A percentile compares a stretch with the other conserved stretches of the same genome.
Evolutionary conservation across 2,888 invertebrate species (phyloP).

Genomic region (Clivina fossor): DNA sequence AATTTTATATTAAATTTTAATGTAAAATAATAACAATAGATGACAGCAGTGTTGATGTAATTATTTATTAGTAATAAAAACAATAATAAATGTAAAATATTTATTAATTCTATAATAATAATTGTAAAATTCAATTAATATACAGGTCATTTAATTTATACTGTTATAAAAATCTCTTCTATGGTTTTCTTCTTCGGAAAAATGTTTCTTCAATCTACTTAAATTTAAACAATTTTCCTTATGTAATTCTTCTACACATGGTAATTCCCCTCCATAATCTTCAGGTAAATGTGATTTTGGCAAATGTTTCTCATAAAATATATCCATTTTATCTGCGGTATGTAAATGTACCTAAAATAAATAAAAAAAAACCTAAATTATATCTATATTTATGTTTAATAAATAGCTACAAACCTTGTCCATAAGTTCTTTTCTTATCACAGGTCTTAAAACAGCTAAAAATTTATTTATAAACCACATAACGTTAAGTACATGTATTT

Average conservation of each 20-base stretch:
- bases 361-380: conserved; percentile 5
- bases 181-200: conserved; percentile 46
- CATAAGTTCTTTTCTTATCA: conserved; percentile 54
- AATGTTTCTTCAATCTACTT: conserved; percentile 44
- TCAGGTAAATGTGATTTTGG: conserved; percentile 61
- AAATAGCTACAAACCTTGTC: conserved; percentile 48
- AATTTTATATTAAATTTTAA: too few species aligned
- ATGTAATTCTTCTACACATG: conserved; percentile 44
- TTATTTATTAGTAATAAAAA: too few species aligned
- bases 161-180: conserved; percentile 27
- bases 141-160: conserved; percentile 8
- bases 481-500: conserved; percentile 66
- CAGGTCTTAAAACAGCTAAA: conserved; percentile 53
- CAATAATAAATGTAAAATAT: too few species aligned
- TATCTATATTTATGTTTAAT: conserved; percentile 40
- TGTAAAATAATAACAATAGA: too few species aligned
- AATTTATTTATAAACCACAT: conserved; percentile 56
- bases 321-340: conserved; percentile 57
- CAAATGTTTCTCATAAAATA: conserved; percentile 59
- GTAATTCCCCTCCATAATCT: conserved; percentile 64
- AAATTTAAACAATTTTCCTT: conserved; percentile 43
- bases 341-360: conserved; percentile 63
- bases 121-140: conserved; percentile 2
- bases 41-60: too few species aligned
- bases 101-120: conserved; percentile 6